phyloP scores from a whole-genome alignment of 2,888 invertebrate species.

The Conus canariensis region DNA sequence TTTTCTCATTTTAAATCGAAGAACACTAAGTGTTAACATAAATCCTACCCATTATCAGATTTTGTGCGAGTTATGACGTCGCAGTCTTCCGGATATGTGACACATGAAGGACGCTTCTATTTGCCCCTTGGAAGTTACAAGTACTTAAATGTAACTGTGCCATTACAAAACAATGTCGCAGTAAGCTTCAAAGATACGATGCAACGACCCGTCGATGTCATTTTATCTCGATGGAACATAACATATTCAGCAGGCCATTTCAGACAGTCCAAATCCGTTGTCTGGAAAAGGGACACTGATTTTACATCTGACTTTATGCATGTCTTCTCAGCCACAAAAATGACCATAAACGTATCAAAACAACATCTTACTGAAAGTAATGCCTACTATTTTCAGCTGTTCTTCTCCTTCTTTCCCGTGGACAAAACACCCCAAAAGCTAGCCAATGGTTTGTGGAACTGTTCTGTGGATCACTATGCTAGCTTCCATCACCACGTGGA shows the following conservation, averaged over 20 bases:
- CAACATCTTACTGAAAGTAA: rapidly evolving
- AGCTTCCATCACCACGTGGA: slow-evolving; percentile 32
- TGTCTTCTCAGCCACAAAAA: not conserved
- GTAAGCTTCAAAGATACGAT: not conserved
- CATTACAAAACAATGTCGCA: not conserved
- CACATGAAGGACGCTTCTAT: not conserved
- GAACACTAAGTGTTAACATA: too few relatives aligned
- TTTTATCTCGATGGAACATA: not conserved
- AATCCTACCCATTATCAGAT: too few relatives aligned
- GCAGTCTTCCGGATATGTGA: not conserved
- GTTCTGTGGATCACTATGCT: slow-evolving; percentile 8
- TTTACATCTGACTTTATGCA: not conserved
- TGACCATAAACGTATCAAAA: not conserved
- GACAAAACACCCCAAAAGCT: not conserved
- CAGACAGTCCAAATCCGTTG: not conserved
- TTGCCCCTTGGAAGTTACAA: too few relatives aligned
- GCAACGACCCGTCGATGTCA: not conserved
- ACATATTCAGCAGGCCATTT: not conserved
- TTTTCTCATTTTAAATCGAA: too few relatives aligned
- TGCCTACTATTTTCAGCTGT: not conserved
- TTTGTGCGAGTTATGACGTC: not conserved
- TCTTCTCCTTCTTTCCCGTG: not conserved
- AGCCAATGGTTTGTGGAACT: slow-evolving; percentile 2
- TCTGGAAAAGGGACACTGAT: not conserved
- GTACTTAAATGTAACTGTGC: not conserved